Evolutionary conservation across 2,888 invertebrate species (phyloP), one percentile per base, ranked within the genome.

Genomic region (Synanthedon tipuliformis): DNA sequence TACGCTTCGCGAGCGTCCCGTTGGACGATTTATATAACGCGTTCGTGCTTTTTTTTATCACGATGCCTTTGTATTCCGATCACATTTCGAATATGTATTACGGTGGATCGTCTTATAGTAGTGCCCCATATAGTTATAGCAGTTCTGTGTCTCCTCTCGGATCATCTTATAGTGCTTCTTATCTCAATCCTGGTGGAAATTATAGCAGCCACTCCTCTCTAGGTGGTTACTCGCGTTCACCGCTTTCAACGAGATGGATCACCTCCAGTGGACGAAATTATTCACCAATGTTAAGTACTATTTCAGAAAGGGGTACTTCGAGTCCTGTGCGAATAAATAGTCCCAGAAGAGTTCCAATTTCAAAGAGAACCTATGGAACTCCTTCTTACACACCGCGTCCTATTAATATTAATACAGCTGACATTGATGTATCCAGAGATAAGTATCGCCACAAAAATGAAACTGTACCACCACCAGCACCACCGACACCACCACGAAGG

Each of bases 381-480:
- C 61, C 79, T 61, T 64, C 73, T 67, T 73, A 84, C 59, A 79
- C 78, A 48, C 81, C 90, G 2, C 89, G 92, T 52, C 94, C 94
- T 1, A 91, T 93, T 51, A 90, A 91, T 60, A 93, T 95, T 58
- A 94, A 95, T 73, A 95, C 95, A 3, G 94, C 94, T 40, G 94
- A 95, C 70, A 95, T 95, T 60, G 95, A 95, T 73, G 95, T 95
- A 0, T 93, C 94, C 0, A 90, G 90, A 57, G 89, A 92, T 57
- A 89, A 88, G 63, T 92, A 91, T 66, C 78, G 82, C 45, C 69
- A 82, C 59, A 77, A 79, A 73, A 57, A 41, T 64, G 55, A 54
- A 55, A 41, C 55, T 61, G 40, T 63, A 55, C 59, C 66, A 34
- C 56, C 65, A 45, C 51, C 69, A 50, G 40, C 63, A 55, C 59